phyloP scores from a whole-genome alignment of 2,113 vertebrate species.

The Anser cygnoides region DNA sequence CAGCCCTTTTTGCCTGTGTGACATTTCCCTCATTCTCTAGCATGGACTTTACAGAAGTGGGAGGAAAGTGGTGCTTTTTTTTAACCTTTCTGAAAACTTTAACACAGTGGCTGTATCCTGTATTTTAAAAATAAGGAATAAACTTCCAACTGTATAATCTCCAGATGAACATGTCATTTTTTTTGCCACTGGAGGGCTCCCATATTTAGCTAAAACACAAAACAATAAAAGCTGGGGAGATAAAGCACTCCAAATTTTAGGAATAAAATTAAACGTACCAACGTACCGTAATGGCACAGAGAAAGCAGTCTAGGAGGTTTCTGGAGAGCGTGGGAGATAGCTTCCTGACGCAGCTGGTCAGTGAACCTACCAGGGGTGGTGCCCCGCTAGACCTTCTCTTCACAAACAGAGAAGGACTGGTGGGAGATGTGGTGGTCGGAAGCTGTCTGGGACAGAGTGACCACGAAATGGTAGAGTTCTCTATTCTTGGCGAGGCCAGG shows the following conservation, averaged over 20 bases:
- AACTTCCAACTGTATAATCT: neutral
- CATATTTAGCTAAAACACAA: neutral
- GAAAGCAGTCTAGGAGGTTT: too few species aligned
- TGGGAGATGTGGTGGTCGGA: too few species aligned
- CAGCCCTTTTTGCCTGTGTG: neutral
- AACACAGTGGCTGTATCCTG: neutral
- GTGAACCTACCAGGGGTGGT: too few species aligned
- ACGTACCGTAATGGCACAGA: too few species aligned
- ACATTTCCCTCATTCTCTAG: neutral
- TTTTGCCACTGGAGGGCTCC: conserved; percentile 33
- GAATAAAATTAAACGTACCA: neutral
- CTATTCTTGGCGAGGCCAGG: too few species aligned
- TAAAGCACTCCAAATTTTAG: neutral
- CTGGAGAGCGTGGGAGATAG: too few species aligned
- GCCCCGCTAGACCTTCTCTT: too few species aligned
- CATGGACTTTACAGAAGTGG: neutral
- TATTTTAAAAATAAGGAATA: neutral
- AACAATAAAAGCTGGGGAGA: neutral
- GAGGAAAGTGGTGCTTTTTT: accelerated
- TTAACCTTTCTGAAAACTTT: neutral
- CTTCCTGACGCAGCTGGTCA: too few species aligned
- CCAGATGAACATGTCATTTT: neutral
- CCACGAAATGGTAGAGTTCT: too few species aligned
- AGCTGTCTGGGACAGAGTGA: too few species aligned
- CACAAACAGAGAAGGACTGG: too few species aligned